Percentiles rank a stretch among this genome's conserved stretches.
Conservation (phyloP, 1,140 invertebrate genomes). For the Sycophila sp. region DNA sequence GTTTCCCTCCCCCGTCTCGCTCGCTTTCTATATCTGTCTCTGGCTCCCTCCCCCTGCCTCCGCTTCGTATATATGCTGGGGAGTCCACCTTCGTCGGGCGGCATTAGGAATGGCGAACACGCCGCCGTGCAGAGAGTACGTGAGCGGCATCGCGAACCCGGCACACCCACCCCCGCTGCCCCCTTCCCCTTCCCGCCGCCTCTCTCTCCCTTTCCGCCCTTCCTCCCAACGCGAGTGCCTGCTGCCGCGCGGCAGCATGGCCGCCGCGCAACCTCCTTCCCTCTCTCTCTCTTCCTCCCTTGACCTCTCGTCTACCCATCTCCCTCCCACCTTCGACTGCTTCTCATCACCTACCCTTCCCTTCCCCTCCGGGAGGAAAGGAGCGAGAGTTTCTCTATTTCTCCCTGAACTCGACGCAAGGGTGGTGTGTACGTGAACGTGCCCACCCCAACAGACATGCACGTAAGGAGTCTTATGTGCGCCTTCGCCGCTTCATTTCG, state of each 20-base stretch:
- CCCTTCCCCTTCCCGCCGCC: constrained; percentile 32
- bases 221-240: constrained; percentile 28
- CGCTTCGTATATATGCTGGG: constrained; percentile 5
- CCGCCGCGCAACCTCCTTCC: constrained; percentile 39
- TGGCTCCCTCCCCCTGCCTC: constrained; percentile 16
- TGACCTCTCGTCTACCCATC: constrained; percentile 43
- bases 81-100: constrained; percentile 56
- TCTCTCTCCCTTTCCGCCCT: constrained; percentile 43
- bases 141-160: constrained; percentile 68
- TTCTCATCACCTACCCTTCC: constrained; percentile 39
- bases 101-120: constrained; percentile 74
- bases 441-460: constrained; percentile 4
- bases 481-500: neutral
- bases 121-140: constrained; percentile 72
- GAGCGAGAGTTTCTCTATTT: neutral
- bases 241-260: constrained; percentile 42
- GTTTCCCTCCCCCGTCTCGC: constrained; percentile 42
- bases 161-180: constrained; percentile 23
- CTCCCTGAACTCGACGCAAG: neutral
- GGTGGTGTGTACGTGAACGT: neutral
- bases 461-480: neutral
- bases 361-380: neutral
- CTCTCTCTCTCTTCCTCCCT: constrained; percentile 17
- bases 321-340: constrained; percentile 16
- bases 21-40: constrained; percentile 27